Conservation (phyloP, 2,113 vertebrate genomes). For the Apaloderma vittatum region DNA sequence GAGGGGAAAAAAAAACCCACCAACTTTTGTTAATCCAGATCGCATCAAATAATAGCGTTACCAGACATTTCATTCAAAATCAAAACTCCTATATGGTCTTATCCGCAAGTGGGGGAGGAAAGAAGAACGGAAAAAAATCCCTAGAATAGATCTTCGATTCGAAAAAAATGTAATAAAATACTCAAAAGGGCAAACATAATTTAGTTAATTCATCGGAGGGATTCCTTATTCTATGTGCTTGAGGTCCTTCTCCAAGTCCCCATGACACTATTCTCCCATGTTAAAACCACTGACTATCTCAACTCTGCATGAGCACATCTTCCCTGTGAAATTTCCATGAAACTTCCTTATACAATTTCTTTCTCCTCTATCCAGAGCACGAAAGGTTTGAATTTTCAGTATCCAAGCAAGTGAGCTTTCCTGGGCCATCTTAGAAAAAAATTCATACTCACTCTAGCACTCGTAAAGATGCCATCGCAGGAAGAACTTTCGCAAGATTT, state of each 20-base stretch:
- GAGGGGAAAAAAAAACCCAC: not conserved
- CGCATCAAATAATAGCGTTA: not conserved
- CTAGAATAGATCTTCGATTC: not conserved
- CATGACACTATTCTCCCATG: not conserved
- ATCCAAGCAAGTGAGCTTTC: not conserved
- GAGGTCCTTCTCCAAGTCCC: not conserved
- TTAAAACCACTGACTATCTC: not conserved
- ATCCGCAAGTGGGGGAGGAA: not conserved
- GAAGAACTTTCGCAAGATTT: conserved; percentile 87
- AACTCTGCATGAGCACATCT: not conserved
- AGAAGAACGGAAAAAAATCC: not conserved
- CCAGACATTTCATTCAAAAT: not conserved
- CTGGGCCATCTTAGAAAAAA: not conserved
- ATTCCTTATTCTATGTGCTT: not conserved
- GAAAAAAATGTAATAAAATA: not conserved
- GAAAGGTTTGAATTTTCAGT: not conserved
- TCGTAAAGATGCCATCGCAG: conserved; percentile 85
- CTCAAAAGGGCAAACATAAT: not conserved
- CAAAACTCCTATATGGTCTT: not conserved
- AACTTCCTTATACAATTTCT: not conserved
- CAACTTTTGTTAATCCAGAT: not conserved
- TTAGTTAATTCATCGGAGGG: not conserved
- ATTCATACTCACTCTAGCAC: conserved; percentile 90
- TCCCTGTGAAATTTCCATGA: not conserved
- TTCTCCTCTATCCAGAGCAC: not conserved